Percentiles rank a stretch among this genome's conserved stretches.
These are phyloP conservation scores for Discoglossus pictus DNA, from an alignment of 2,797 vertebrate species.

Conservation along the genomic window DNA sequence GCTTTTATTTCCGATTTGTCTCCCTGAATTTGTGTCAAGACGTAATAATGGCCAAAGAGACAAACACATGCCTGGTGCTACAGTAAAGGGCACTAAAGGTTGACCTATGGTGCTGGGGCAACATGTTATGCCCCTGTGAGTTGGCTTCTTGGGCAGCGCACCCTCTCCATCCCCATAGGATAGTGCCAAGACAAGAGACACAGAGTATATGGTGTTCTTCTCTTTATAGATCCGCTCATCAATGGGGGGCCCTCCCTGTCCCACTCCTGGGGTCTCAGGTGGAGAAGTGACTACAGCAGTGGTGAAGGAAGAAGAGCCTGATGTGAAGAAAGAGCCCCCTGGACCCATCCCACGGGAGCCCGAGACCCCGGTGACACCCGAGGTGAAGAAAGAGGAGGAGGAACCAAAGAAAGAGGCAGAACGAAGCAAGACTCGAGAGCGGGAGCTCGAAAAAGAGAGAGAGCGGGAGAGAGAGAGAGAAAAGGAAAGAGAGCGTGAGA, in stretches of 20 bases:
- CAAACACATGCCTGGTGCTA: no score
- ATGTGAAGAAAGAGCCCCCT: constrained; percentile 68
- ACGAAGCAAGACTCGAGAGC: constrained; percentile 73
- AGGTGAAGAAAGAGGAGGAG: constrained; percentile 56
- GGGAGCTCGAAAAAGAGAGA: constrained; percentile 70
- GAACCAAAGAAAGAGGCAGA: constrained; percentile 63
- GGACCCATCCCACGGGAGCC: constrained; percentile 70
- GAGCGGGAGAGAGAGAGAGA: constrained; percentile 63
- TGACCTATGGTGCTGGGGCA: no score
- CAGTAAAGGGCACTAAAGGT: no score
- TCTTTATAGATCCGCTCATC: constrained; percentile 78
- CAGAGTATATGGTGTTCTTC: no score
- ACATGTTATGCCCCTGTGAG: no score
- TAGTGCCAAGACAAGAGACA: no score
- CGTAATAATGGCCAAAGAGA: no score
- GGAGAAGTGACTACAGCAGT: constrained; percentile 48
- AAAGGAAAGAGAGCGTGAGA: constrained; percentile 59
- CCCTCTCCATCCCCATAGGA: no score
- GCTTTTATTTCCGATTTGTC: no score
- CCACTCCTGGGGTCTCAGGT: constrained; percentile 31
- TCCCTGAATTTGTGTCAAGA: no score
- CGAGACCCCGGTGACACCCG: constrained; percentile 57
- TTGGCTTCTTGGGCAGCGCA: no score
- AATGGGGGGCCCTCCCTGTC: constrained; percentile 55
- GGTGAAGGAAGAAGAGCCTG: constrained; percentile 63